phyloP scores from a whole-genome alignment of 2,113 vertebrate genomes.

The Empidonax traillii region DNA sequence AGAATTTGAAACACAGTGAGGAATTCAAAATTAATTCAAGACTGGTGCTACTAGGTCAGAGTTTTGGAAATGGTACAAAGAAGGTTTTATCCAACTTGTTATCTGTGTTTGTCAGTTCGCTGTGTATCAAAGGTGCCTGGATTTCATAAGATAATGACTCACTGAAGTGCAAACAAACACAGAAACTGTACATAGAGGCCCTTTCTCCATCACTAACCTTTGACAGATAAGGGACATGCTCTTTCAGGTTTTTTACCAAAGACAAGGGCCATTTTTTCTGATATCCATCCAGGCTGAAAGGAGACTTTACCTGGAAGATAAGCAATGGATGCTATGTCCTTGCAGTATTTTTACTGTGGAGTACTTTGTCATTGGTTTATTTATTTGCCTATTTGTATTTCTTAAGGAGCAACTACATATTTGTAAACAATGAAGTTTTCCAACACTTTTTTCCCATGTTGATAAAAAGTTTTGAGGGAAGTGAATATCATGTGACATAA shows the following conservation, averaged over 20 bases:
- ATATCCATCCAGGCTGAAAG: background rate
- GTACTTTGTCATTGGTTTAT: background rate
- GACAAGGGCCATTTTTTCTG: background rate
- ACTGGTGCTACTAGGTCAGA: constrained; percentile 5
- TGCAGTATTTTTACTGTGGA: background rate
- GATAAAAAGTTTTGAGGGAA: background rate
- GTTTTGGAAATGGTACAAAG: constrained; percentile 49
- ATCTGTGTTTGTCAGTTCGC: constrained; percentile 63
- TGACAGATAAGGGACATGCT: constrained; percentile 20
- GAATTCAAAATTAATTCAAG: constrained; percentile 37
- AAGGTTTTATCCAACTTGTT: constrained; percentile 32
- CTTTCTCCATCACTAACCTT: background rate
- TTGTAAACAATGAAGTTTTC: background rate
- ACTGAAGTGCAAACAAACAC: constrained; percentile 59
- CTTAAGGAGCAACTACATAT: background rate
- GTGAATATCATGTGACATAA: background rate
- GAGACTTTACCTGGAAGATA: background rate
- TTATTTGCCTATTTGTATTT: background rate
- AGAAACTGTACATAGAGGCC: constrained; percentile 1
- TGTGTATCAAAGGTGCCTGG: constrained; percentile 55
- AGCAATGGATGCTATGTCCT: background rate
- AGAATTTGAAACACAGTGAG: constrained; percentile 21
- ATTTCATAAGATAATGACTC: constrained; percentile 55
- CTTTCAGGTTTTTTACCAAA: constrained; percentile 9
- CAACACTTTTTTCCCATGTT: background rate